Evolutionary conservation across 2,888 invertebrate genomes (phyloP).

Genomic region (Ectobius pallidus): DNA sequence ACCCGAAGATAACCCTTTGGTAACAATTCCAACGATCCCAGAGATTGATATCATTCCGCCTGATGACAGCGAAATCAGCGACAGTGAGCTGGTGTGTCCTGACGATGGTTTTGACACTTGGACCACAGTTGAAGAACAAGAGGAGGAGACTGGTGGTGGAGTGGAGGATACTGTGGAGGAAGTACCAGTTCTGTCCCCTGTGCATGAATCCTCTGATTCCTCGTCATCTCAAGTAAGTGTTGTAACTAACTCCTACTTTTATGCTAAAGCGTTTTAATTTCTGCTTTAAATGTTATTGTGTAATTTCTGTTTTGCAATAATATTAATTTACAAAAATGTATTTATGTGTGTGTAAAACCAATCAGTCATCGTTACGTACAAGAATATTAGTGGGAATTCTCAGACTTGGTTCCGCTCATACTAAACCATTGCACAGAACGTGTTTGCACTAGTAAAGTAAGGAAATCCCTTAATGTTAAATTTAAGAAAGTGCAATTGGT

Average conservation of each 20-base stretch:
- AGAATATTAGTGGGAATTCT: too few relatives aligned
- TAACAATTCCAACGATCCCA: neutral
- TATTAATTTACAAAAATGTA: too few relatives aligned
- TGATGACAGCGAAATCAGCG: constrained; percentile 30
- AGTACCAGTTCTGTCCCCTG: neutral
- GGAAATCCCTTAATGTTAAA: too few relatives aligned
- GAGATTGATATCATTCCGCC: constrained; percentile 34
- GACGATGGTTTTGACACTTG: neutral
- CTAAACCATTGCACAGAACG: too few relatives aligned
- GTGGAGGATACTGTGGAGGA: neutral
- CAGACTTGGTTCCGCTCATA: too few relatives aligned
- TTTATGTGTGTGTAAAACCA: too few relatives aligned
- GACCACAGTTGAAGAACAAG: neutral
- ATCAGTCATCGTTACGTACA: too few relatives aligned
- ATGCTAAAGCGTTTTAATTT: too few relatives aligned
- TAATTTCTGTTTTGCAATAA: too few relatives aligned
- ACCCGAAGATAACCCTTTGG: neutral
- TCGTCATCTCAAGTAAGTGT: constrained; percentile 25
- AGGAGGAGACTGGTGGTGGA: neutral
- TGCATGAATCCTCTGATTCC: constrained; percentile 23
- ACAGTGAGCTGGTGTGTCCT: constrained; percentile 13
- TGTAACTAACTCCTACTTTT: too few relatives aligned
- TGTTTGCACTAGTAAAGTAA: too few relatives aligned
- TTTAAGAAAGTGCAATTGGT: too few relatives aligned
- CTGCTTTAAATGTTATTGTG: neutral